A percentile compares a stretch with the other conserved stretches of the same genome.
Conservation (phyloP, 2,797 vertebrate species). For the Philypnodon macrostomus region DNA sequence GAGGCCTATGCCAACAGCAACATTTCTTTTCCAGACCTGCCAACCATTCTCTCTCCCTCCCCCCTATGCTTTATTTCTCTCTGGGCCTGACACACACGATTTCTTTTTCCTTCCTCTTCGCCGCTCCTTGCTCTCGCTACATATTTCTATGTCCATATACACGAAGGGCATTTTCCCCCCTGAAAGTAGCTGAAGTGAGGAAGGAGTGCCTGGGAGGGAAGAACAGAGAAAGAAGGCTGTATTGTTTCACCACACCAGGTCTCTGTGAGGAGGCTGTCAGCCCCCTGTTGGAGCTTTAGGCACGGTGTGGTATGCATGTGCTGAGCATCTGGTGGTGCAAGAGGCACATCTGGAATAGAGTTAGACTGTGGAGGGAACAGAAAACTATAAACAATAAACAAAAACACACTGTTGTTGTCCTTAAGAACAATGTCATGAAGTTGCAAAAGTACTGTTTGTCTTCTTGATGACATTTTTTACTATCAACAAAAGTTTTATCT, state of each 20-base stretch:
- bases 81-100: conserved; percentile 47
- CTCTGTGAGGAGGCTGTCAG: conserved; percentile 62
- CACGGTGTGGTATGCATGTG: conserved; percentile 63
- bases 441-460: no score
- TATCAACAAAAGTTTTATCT: no score
- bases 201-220: conserved; percentile 36
- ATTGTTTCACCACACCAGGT: conserved; percentile 62
- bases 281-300: conserved; percentile 53
- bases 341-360: conserved; percentile 69
- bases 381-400: conserved; percentile 18
- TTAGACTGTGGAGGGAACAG: conserved; percentile 35
- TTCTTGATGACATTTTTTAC: no score
- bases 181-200: conserved; percentile 44
- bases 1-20: conserved; percentile 70
- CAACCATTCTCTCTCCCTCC: conserved; percentile 48
- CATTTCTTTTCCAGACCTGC: conserved; percentile 57
- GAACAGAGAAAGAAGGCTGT: conserved; percentile 55
- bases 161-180: conserved; percentile 6
- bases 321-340: conserved; percentile 62
- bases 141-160: conserved; percentile 35
- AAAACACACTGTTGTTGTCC: conserved; percentile 19
- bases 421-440: not conserved
- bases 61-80: conserved; percentile 48
- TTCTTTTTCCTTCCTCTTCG: conserved; percentile 61
- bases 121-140: conserved; percentile 33